phyloP scores from a whole-genome alignment of 53 echinoderm and acorn worm genomes.

The Antedon mediterranea region DNA sequence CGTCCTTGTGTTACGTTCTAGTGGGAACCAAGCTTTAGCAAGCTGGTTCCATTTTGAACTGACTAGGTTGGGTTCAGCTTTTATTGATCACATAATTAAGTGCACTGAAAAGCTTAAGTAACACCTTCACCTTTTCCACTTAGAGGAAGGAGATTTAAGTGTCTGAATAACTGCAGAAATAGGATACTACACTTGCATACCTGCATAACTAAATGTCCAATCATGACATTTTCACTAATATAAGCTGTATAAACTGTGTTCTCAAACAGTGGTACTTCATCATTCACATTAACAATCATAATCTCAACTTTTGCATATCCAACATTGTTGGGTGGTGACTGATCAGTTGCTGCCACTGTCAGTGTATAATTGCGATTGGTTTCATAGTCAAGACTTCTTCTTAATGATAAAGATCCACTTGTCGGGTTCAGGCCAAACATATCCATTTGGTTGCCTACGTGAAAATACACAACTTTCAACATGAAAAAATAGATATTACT shows the following conservation, averaged over 20 bases:
- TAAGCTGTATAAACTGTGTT: constrained; percentile 38
- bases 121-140: too few relatives aligned
- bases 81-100: too few relatives aligned
- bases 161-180: too few relatives aligned
- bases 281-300: constrained; percentile 44
- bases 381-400: constrained; percentile 27
- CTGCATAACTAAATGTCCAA: constrained; percentile 37
- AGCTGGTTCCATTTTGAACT: too few relatives aligned
- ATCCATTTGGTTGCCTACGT: constrained; percentile 25
- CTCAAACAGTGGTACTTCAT: constrained; percentile 48
- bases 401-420: constrained; percentile 43
- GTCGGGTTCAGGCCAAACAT: constrained; percentile 42
- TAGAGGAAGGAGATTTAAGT: too few relatives aligned
- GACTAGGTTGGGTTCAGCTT: too few relatives aligned
- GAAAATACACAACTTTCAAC: not conserved
- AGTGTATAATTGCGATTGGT: constrained; percentile 44
- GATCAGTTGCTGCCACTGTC: constrained; percentile 62
- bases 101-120: too few relatives aligned
- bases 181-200: too few relatives aligned
- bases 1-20: too few relatives aligned
- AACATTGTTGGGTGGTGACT: constrained; percentile 47
- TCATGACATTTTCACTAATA: constrained; percentile 36
- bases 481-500: too few relatives aligned
- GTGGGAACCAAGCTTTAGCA: too few relatives aligned
- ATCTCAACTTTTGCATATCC: constrained; percentile 36